These are phyloP conservation scores for Strigamia maritima DNA, from an alignment of 2,888 invertebrate genomes.

Conservation along the genomic window DNA sequence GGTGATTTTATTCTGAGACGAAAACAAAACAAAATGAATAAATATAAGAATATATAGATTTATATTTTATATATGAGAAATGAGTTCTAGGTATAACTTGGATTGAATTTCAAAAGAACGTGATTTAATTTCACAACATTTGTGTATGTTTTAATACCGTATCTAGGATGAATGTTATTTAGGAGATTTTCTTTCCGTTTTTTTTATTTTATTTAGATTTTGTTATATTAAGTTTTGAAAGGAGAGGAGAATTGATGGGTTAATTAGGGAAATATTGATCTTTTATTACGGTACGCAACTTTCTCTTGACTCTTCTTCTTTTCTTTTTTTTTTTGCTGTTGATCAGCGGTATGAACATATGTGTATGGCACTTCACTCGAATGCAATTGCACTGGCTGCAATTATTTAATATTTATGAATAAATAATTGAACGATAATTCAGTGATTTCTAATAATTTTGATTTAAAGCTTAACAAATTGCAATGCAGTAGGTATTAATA, in stretches of 20 bases:
- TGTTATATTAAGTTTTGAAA: not conserved
- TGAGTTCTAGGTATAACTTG: not conserved
- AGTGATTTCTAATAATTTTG: not conserved
- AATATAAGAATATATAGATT: not conserved
- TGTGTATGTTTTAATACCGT: no score
- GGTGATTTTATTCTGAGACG: not conserved
- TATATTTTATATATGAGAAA: not conserved
- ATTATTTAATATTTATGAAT: not conserved
- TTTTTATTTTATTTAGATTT: not conserved
- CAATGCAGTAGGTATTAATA: no score
- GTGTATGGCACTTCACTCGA: not conserved
- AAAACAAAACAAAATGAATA: not conserved
- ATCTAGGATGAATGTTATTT: no score
- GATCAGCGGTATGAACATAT: not conserved
- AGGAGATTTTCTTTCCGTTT: no score
- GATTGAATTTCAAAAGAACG: not conserved
- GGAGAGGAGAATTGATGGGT: not conserved
- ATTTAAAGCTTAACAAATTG: not conserved
- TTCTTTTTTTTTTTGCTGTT: not conserved
- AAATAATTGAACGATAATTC: not conserved
- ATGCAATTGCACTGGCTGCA: slow-evolving; percentile 14
- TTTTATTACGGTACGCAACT: not conserved
- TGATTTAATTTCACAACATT: not conserved
- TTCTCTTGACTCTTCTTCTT: not conserved
- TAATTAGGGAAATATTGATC: not conserved